phyloP scores from a whole-genome alignment of 1,140 invertebrate genomes.

The Geopemphigus sp. region DNA sequence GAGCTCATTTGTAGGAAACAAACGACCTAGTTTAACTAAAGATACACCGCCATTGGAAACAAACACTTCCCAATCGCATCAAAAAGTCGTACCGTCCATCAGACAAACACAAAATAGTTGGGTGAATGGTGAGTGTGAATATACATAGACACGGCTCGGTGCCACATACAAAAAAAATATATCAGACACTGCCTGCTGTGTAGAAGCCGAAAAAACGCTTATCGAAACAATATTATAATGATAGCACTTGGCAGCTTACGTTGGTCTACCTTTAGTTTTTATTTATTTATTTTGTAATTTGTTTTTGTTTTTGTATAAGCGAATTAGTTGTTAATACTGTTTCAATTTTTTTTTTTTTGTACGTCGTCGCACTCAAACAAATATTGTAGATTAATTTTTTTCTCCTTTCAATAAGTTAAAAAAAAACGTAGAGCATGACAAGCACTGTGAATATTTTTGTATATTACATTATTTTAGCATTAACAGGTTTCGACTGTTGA shows the following conservation, averaged over 20 bases:
- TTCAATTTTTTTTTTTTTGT: slow-evolving; percentile 34
- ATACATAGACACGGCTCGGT: slow-evolving; percentile 44
- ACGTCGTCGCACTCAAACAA: slow-evolving; percentile 24
- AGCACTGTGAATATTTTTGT: slow-evolving; percentile 36
- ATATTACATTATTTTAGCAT: slow-evolving; percentile 11
- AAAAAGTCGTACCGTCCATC: slow-evolving; percentile 51
- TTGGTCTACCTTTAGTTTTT: slow-evolving; percentile 47
- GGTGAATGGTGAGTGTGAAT: slow-evolving; percentile 47
- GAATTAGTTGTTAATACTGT: slow-evolving; percentile 33
- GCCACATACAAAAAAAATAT: slow-evolving; percentile 37
- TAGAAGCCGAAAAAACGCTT: slow-evolving; percentile 39
- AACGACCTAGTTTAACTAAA: slow-evolving; percentile 73
- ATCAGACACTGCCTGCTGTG: slow-evolving; percentile 43
- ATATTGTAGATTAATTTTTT: slow-evolving; percentile 27
- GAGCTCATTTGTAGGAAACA: slow-evolving; percentile 83
- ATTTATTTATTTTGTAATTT: slow-evolving; percentile 48
- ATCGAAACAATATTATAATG: slow-evolving; percentile 29
- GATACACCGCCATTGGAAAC: slow-evolving; percentile 67
- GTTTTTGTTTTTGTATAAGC: slow-evolving; percentile 45
- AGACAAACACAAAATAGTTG: slow-evolving; percentile 51
- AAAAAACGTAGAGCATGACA: slow-evolving; percentile 40
- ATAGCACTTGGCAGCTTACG: slow-evolving; percentile 44
- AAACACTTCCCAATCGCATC: slow-evolving; percentile 55
- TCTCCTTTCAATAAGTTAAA: slow-evolving; percentile 7
- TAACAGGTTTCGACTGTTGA: not conserved